A percentile compares a stretch with the other conserved stretches of the same genome.
Evolutionary conservation across 2,113 vertebrate genomes (phyloP).

Genomic region (Saimiri boliviensis): DNA sequence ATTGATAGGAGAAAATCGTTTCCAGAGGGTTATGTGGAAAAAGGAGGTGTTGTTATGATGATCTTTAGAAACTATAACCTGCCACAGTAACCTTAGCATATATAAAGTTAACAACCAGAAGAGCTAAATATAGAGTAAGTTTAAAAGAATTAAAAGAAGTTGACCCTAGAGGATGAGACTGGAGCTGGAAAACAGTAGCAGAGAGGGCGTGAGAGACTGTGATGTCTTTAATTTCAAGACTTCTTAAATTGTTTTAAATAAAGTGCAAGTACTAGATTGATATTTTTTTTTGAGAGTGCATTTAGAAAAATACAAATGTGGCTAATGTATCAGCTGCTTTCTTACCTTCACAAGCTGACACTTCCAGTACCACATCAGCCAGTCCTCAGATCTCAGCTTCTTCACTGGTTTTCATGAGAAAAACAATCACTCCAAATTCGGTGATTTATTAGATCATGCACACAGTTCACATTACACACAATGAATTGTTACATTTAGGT

Average conservation of each 20-base stretch:
- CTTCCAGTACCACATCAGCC: background rate
- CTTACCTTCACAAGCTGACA: background rate
- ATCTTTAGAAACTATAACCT: background rate
- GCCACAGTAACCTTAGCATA: background rate
- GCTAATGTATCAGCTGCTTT: background rate
- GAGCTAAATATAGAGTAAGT: background rate
- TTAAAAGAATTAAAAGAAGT: background rate
- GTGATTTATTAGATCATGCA: background rate
- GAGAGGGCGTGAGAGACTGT: background rate
- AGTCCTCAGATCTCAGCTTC: background rate
- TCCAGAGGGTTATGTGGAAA: background rate
- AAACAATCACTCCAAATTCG: background rate
- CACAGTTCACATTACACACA: background rate
- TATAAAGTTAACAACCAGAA: background rate
- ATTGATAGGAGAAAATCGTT: background rate
- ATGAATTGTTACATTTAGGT: background rate
- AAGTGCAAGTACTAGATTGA: background rate
- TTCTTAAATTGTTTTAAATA: background rate
- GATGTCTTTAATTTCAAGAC: background rate
- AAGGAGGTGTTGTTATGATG: background rate
- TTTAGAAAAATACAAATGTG: background rate
- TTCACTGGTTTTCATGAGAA: background rate
- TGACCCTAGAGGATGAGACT: background rate
- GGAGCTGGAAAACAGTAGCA: background rate
- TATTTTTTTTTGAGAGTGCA: background rate